phyloP scores from a whole-genome alignment of 2,797 vertebrate genomes.

The Acanthis flammea region DNA sequence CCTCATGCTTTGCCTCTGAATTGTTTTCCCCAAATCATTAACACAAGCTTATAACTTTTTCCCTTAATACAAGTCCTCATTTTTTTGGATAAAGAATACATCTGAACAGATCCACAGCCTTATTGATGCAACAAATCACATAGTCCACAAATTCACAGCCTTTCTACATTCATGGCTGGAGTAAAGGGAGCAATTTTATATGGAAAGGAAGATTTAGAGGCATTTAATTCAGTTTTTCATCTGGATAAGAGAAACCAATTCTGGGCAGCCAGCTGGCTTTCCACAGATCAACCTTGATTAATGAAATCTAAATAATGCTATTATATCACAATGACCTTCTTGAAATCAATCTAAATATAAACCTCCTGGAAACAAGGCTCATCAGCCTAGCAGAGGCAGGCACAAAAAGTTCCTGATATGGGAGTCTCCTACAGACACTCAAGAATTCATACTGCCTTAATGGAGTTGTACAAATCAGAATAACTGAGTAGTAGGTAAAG shows the following conservation, averaged over 20 bases:
- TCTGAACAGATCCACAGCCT: not conserved
- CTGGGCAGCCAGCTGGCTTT: not conserved
- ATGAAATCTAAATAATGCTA: constrained; percentile 3
- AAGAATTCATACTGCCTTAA: not conserved
- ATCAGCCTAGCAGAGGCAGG: not conserved
- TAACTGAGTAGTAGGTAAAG: not conserved
- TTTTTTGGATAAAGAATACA: not conserved
- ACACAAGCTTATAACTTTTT: not conserved
- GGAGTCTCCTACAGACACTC: not conserved
- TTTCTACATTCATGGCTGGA: constrained; percentile 14
- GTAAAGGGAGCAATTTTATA: not conserved
- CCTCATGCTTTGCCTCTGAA: constrained; percentile 9
- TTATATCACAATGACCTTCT: not conserved
- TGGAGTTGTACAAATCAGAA: not conserved
- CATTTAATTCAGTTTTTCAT: constrained; percentile 14
- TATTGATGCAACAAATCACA: constrained; percentile 30
- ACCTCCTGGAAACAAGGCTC: not conserved
- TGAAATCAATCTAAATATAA: not conserved
- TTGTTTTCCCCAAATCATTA: not conserved
- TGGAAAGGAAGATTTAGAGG: constrained; percentile 12
- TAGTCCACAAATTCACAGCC: not conserved
- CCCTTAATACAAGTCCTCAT: not conserved
- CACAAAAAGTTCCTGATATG: not conserved
- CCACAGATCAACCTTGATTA: not conserved
- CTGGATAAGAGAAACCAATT: not conserved